Base-by-base conservation (phyloP, 1,140 invertebrate genomes). In the Drosophila pseudoobscura region DNA sequence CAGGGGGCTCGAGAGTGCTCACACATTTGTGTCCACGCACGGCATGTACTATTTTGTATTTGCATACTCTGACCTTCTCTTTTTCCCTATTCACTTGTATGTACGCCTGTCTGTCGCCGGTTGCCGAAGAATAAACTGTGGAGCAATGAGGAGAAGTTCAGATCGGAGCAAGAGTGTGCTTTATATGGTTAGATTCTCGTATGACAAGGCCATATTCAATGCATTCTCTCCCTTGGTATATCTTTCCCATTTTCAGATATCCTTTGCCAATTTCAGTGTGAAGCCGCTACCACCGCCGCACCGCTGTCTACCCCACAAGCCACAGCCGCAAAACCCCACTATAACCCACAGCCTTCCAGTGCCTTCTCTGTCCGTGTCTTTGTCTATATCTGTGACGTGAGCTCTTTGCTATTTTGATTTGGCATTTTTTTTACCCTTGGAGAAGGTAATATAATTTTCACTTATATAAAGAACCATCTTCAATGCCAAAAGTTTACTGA, bases 361-460 rank as follows among this genome's bases (percentile, higher is more conserved):
- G 11, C 26, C 9, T 55, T 24, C 31, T 22, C 4, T n/a, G n/a
- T 13, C n/a, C 44, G 15, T 41, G 47, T 47, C 52, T 15, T 45
- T 64, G 45, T 72, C 57, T 24, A 51, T 73, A 52, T 74, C 71
- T 52, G 46, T 64, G 70, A 74, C 71, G 70, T 74, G 71, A 73
- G 56, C 71, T 75, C 71, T 75, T 75, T 79, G 44, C 76, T 43
- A 79, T 75, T 78, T 78, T 46, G 47, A 61, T 62, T 68, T 39
- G 58, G 58, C 17, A 57, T 57, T 41, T 29, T 20, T 53, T 53
- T 17, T 31, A 47, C 47, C 35, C 29, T 64, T 46, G 44, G 15
- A 26, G 17, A 11, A 1, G 8, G 31, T 9, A 35, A 13, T 35
- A 0, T 35, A 35, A 15, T 50, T 64, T 43, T 43, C 29, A 8